A percentile compares a stretch with the other conserved stretches of the same genome.
phyloP scores from a whole-genome alignment of 2,797 vertebrate species.

The Hafferia zeledoni region DNA sequence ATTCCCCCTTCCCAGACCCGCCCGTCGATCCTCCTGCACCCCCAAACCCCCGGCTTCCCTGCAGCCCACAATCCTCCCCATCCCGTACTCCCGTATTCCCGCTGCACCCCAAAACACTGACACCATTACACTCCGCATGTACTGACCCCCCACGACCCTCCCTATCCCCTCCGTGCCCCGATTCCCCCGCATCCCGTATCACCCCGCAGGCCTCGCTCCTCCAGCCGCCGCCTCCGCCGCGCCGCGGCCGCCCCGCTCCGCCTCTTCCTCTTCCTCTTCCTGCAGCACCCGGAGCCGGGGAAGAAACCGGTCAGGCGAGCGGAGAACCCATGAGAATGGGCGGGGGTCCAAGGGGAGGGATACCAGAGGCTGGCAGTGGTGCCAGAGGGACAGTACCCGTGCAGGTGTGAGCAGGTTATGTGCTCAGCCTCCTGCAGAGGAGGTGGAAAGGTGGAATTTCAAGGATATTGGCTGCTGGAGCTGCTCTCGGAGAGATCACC shows the following conservation, averaged over 20 bases:
- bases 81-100: not conserved
- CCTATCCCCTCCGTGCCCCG: not conserved
- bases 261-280: slow-evolving; percentile 21
- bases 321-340: not conserved
- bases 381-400: accelerated
- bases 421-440: not conserved
- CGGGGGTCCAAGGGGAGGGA: not conserved
- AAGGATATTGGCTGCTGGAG: not conserved
- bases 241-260: not conserved
- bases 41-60: not conserved
- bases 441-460: accelerated
- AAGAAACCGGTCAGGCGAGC: not conserved
- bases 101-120: not conserved
- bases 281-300: not conserved
- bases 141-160: too few relatives aligned
- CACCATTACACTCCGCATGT: not conserved
- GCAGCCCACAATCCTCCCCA: not conserved
- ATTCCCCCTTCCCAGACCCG: not conserved
- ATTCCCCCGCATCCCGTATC: not conserved
- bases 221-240: not conserved
- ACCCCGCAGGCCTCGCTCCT: not conserved
- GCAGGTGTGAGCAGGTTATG: not conserved
- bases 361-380: accelerated
- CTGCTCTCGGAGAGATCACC: not conserved
- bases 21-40: not conserved